Evolutionary conservation across 92 coral and sea anemone species (phyloP).

Genomic region (Muricea muricata): DNA sequence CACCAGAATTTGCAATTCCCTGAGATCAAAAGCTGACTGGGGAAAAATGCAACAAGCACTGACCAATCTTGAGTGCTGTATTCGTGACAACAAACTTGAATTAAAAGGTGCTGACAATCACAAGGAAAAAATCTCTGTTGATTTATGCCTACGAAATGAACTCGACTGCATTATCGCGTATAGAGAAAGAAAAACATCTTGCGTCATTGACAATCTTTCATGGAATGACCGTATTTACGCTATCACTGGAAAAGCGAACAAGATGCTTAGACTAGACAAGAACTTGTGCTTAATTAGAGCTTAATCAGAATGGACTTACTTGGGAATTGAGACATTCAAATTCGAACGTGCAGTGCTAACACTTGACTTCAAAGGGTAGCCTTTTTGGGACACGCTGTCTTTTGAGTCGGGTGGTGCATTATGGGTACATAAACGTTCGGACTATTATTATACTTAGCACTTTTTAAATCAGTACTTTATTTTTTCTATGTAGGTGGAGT

Average conservation of each 20-base stretch:
- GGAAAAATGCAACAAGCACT: neutral
- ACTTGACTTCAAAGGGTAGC: too few relatives aligned
- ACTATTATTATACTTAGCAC: too few relatives aligned
- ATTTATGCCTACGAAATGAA: neutral
- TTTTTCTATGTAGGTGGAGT: slow-evolving; percentile 82
- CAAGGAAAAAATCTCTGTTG: neutral
- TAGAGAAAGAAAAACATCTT: neutral
- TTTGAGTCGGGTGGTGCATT: too few relatives aligned
- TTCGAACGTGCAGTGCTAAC: too few relatives aligned
- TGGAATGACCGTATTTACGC: neutral
- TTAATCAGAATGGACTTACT: too few relatives aligned
- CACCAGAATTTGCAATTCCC: neutral
- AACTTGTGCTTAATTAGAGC: too few relatives aligned
- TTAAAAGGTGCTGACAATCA: neutral
- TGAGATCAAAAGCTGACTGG: neutral
- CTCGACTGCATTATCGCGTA: neutral
- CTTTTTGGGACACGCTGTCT: too few relatives aligned
- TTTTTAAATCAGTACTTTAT: neutral
- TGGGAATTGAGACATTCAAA: too few relatives aligned
- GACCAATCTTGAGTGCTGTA: neutral
- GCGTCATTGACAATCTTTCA: too few relatives aligned
- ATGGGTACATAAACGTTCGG: too few relatives aligned
- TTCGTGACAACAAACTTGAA: neutral
- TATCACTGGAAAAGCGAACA: neutral
- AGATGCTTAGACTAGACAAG: neutral